Percentiles rank a stretch among this genome's conserved stretches.
Evolutionary conservation across 2,888 invertebrate genomes (phyloP).

Genomic region (Sphaerophoria rueppellii): DNA sequence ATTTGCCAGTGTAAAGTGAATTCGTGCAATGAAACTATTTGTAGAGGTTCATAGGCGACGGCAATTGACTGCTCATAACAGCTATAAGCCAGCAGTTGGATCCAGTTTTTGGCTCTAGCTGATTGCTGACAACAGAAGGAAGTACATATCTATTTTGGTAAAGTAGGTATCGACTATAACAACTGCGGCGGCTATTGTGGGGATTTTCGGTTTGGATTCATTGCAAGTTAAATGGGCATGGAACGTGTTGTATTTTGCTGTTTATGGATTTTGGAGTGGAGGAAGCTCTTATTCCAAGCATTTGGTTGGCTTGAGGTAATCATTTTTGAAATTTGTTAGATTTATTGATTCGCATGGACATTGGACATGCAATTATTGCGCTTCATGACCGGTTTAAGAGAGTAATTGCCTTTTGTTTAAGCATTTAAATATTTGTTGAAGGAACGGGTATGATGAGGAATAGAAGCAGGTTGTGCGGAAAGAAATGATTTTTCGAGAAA

Average conservation of each 20-base stretch:
- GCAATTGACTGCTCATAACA: slow-evolving; percentile 41
- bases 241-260: background rate
- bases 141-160: slow-evolving; percentile 42
- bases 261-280: slow-evolving; percentile 41
- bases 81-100: slow-evolving; percentile 15
- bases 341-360: slow-evolving; percentile 29
- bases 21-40: slow-evolving; percentile 62
- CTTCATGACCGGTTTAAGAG: slow-evolving; percentile 23
- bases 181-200: background rate
- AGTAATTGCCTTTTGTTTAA: slow-evolving; percentile 11
- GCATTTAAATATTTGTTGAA: slow-evolving; percentile 8
- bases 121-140: slow-evolving; percentile 43
- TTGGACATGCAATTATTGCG: slow-evolving; percentile 24
- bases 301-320: slow-evolving; percentile 28
- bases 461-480: background rate
- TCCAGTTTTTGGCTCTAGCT: slow-evolving; percentile 56
- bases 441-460: background rate
- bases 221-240: slow-evolving; percentile 1
- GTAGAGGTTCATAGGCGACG: slow-evolving; percentile 44
- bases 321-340: slow-evolving; percentile 48
- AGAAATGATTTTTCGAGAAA: background rate
- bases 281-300: slow-evolving; percentile 34
- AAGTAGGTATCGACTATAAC: background rate
- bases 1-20: slow-evolving; percentile 44
- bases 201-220: slow-evolving; percentile 14